Evolutionary conservation across 2,797 vertebrate genomes (phyloP), one percentile per base, ranked within the genome.

Genomic region (Microctenopoma steveboyesi): DNA sequence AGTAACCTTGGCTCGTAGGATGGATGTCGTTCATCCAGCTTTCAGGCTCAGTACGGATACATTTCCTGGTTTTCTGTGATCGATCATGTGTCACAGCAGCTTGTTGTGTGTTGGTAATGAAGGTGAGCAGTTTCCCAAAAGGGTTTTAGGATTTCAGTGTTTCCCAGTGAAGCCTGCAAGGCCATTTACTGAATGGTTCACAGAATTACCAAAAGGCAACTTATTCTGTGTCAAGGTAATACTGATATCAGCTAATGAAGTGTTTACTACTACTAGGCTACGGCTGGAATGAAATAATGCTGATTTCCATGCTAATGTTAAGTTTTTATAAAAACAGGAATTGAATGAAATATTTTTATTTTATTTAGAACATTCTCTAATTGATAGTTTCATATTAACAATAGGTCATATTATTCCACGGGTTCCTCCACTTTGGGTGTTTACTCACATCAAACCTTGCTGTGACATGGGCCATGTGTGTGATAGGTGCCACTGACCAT

Each of bases 1-100:
- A 90, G 94, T 87, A 93, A 95, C 92, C 78, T 82, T 85, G 83
- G 67, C 66, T 78, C 66, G 11, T 22, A 22, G 22, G 22, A 50
- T 35, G 51, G 79, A 65, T 84, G 83, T 82, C 72, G 84, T 73
- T 66, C 73, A 64, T 47, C 46, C 48, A 58, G 25, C 0, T 40
- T 45, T 47, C 30, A 37, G 5, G 65, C 49, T 69, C 64, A 50
- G 50, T 28, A 50, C 60, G 51, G 61, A 60, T 18, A 25, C 43
- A 12, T 75, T 49, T 27, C 37, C 42, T 55, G 53, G 9, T 60
- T 72, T 55, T n/a, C 15, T 53, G 33, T 2, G 1, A 40, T 49
- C 12, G 33, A 14, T 39, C 45, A n/a, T 27, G 15, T 45, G 33
- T 3, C 35, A 1, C 42, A 60, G 45, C 40, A 60, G 49, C 22